Evolutionary conservation across 2,797 vertebrate species (phyloP).

Genomic region (Dermochelys coriacea): DNA sequence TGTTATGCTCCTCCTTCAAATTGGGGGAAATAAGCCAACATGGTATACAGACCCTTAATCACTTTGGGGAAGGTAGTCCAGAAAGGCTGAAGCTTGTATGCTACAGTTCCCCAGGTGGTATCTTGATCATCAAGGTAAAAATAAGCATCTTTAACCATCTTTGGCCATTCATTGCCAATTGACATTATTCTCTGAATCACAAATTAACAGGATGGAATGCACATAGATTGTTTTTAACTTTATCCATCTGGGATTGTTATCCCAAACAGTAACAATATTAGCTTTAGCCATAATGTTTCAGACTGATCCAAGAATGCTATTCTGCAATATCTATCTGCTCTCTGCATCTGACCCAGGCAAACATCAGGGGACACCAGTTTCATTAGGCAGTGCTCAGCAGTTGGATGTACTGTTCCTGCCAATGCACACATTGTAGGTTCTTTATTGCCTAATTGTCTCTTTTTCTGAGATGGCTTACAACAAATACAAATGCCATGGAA

Average conservation of each 20-base stretch:
- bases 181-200: background rate
- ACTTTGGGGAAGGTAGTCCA: background rate
- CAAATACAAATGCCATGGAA: slow-evolving; percentile 6
- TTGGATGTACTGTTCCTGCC: slow-evolving; percentile 42
- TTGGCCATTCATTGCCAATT: slow-evolving; percentile 29
- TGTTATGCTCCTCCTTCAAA: background rate
- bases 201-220: background rate
- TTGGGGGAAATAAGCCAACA: background rate
- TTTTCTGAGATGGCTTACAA: slow-evolving; percentile 42
- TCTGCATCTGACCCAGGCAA: background rate
- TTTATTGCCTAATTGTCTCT: slow-evolving; percentile 68
- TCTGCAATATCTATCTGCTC: background rate
- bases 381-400: background rate
- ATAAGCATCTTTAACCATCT: background rate
- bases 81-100: background rate
- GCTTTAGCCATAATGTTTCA: background rate
- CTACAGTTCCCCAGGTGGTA: background rate
- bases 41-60: slow-evolving; percentile 38
- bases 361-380: background rate
- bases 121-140: background rate
- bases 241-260: background rate
- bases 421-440: slow-evolving; percentile 58
- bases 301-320: background rate
- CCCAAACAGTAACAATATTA: background rate
- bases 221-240: fast-evolving